These are phyloP conservation scores for Python bivittatus DNA, from an alignment of 2,113 vertebrate species.

Conservation along the genomic window DNA sequence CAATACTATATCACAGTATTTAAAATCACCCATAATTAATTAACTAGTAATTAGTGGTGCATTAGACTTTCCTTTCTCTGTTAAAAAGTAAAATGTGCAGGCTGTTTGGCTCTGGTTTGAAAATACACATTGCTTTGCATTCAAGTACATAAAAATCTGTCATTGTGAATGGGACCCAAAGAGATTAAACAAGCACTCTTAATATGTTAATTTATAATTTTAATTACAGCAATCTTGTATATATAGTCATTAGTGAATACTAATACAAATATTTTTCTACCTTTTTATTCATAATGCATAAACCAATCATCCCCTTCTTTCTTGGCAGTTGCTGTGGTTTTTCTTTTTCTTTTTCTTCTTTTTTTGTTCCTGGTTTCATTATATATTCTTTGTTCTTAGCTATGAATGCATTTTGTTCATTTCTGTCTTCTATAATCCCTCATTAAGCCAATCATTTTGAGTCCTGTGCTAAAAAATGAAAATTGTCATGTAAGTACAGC, in stretches of 20 bases:
- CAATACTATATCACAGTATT: slow-evolving; percentile 47
- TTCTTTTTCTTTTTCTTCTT: slow-evolving; percentile 58
- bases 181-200: slow-evolving; percentile 82
- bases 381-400: slow-evolving; percentile 82
- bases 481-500: slow-evolving; percentile 82
- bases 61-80: slow-evolving; percentile 54
- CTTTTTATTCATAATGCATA: slow-evolving; percentile 83
- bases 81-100: slow-evolving; percentile 53
- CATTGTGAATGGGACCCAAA: slow-evolving; percentile 72
- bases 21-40: slow-evolving; percentile 48
- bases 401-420: slow-evolving; percentile 80
- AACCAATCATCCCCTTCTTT: slow-evolving; percentile 80
- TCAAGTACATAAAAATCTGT: slow-evolving; percentile 72
- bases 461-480: slow-evolving; percentile 80
- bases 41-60: slow-evolving; percentile 58
- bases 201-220: slow-evolving; percentile 86
- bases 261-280: slow-evolving; percentile 85
- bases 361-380: slow-evolving; percentile 62
- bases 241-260: slow-evolving; percentile 82
- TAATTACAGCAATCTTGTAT: slow-evolving; percentile 81
- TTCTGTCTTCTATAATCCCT: slow-evolving; percentile 82
- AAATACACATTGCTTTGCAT: slow-evolving; percentile 73
- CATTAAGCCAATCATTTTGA: slow-evolving; percentile 82
- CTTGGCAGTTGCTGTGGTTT: slow-evolving; percentile 74
- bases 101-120: slow-evolving; percentile 59